Base-by-base conservation (phyloP, 1,140 invertebrate genomes). In the Andrena cerasifolii region DNA sequence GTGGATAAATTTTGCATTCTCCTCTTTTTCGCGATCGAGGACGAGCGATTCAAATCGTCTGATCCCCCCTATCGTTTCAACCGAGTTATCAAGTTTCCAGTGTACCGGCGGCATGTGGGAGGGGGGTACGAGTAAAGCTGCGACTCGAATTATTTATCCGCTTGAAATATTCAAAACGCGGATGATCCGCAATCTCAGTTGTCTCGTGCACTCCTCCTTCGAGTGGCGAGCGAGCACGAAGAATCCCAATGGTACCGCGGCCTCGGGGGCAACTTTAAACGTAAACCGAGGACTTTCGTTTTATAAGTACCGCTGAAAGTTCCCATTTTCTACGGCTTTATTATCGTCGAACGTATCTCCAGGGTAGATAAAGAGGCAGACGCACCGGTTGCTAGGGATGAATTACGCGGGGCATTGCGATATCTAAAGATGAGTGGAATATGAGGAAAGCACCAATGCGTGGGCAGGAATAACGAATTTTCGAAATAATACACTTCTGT, bases 131-230 rank as follows among this genome's bases (percentile, higher is more conserved):
- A 40, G 16, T 14, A 21, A n/a, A 40, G n/a, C 47, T 18, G 26
- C 24, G 16, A 5, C 31, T 26, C 70, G 33, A 73, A 73, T 73
- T 73, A 73, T 73, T 73, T 73, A 62, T 73, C 33, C 70, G 49
- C n/a, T 45, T 45, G 61, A 45, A 74, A 66, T 66, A 54, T 66
- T 65, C 61, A 63, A 66, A 74, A 74, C 24, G 33, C 61, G 12
- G 71, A 74, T 66, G 59, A 74, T 74, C 49, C 72, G 59, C 47
- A 43, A 43, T 33, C 47, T 40, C 21, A 28, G 58, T 53, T 62
- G n/a, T 21, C 45, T 40, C 58, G 53, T 8, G 24, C 33, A 21
- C 16, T 36, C 10, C 28, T 18, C 21, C 28, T 12, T 18, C 70
- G 7, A 49, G 54, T 1, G 21, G 18, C 16, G 2, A 8, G 28